Evolutionary conservation across 2,797 vertebrate species (phyloP).

Genomic region (Acropternis orthonyx): DNA sequence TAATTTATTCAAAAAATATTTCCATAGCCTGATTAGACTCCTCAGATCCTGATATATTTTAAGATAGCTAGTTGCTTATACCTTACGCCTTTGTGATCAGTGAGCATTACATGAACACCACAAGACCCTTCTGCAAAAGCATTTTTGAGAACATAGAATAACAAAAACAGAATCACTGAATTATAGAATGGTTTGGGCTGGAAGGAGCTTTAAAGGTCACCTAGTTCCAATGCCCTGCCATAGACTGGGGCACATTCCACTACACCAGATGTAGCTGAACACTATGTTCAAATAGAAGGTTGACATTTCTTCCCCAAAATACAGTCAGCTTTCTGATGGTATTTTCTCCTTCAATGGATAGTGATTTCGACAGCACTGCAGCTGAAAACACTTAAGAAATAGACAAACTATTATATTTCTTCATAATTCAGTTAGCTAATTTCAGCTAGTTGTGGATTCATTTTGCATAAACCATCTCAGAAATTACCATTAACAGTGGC

Average conservation of each 20-base stretch:
- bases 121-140: not conserved
- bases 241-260: not conserved
- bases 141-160: not conserved
- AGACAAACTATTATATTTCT: not conserved
- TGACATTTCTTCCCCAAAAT: not conserved
- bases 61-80: not conserved
- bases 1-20: constrained; percentile 13
- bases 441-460: not conserved
- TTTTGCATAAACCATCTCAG: not conserved
- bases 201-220: not conserved
- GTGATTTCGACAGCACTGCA: not conserved
- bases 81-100: not conserved
- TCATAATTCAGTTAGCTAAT: not conserved
- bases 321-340: not conserved
- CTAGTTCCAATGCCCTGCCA: not conserved
- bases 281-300: not conserved
- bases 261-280: not conserved
- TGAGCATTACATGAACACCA: not conserved
- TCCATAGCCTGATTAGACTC: not conserved
- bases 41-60: not conserved
- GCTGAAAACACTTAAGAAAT: not conserved
- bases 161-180: not conserved
- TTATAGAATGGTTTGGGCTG: not conserved
- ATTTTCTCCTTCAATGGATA: not conserved
- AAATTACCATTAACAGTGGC: not conserved